Percentiles rank a stretch among this genome's conserved stretches.
Evolutionary conservation across 2,888 invertebrate genomes (phyloP).

Genomic region (Danaus chrysippus): DNA sequence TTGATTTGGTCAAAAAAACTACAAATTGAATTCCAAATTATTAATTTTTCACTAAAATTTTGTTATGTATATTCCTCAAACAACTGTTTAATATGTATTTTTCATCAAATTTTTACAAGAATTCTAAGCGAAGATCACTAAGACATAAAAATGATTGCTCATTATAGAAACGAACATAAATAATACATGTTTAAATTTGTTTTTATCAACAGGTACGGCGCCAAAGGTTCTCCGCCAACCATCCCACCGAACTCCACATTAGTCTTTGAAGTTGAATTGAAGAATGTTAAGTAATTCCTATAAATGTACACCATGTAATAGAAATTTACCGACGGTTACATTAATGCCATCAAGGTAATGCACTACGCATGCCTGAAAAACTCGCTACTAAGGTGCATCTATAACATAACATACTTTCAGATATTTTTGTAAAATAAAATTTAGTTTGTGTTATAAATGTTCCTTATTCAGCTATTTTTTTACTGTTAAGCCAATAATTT

Average conservation of each 20-base stretch:
- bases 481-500: constrained; percentile 21
- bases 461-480: constrained; percentile 38
- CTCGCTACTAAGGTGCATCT: constrained; percentile 37
- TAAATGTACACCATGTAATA: constrained; percentile 17
- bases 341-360: constrained; percentile 48
- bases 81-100: no score
- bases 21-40: no score
- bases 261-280: constrained; percentile 94
- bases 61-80: no score
- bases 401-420: constrained; percentile 24
- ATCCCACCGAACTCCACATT: constrained; percentile 94
- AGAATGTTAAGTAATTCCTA: constrained; percentile 82
- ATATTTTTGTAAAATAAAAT: constrained; percentile 14
- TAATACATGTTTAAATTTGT: not conserved
- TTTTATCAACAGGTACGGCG: constrained; percentile 80
- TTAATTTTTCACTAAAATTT: no score
- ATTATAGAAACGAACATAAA: not conserved
- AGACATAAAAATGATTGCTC: no score
- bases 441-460: constrained; percentile 37
- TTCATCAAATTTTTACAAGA: no score
- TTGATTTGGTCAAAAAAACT: no score
- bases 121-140: no score
- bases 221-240: constrained; percentile 88
- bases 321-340: constrained; percentile 38
- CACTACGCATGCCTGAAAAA: constrained; percentile 36